Evolutionary conservation across 1,140 invertebrate genomes (phyloP), one percentile per base, ranked within the genome.

Genomic region (Wiebesia pumilae): DNA sequence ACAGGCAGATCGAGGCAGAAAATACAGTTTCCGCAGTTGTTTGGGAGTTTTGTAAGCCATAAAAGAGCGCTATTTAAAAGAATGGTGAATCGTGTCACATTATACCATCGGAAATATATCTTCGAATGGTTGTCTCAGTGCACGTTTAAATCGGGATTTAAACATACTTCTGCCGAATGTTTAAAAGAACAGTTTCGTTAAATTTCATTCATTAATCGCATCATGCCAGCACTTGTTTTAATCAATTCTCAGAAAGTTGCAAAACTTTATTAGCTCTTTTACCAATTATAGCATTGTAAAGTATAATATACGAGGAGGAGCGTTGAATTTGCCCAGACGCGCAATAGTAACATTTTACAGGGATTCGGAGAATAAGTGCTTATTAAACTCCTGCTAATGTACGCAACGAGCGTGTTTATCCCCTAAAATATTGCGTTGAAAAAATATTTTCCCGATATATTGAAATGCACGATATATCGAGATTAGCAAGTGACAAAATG

Each of bases 201-300:
- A 81, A 58, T 14, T 27, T 38, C 38, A 33, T 35, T 81, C 62
- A 71, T 43, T 73, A 40, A 83, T 83, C 43, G 69, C 35, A 43
- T 14, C 24, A 54, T 14, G 0, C 10, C 19, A 24, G 35, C 10
- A 40, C 38, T 77, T 43, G 71, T 78, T 73, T 62, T 16, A 65
- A 84, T 84, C 24, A 78, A 78, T 84, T 84, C 82, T 43, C 12
- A 30, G 82, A 84, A 84, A 78, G 24, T 27, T 19, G 21, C n/a
- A 30, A 81, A 43, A 81, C 24, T 81, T 67, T 30, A 62, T 47
- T 3, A 14, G 33, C 24, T 40, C 7, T 35, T 54, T 30, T 16
- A 24, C 33, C 24, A 67, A 75, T 58, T 33, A 21, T 24, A 21
- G 30, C 38, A 58, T 75, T 69, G 2, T 33, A 33, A 71, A 30